Conservation (phyloP, 1,140 invertebrate species). For the Scaptomyza montana region DNA sequence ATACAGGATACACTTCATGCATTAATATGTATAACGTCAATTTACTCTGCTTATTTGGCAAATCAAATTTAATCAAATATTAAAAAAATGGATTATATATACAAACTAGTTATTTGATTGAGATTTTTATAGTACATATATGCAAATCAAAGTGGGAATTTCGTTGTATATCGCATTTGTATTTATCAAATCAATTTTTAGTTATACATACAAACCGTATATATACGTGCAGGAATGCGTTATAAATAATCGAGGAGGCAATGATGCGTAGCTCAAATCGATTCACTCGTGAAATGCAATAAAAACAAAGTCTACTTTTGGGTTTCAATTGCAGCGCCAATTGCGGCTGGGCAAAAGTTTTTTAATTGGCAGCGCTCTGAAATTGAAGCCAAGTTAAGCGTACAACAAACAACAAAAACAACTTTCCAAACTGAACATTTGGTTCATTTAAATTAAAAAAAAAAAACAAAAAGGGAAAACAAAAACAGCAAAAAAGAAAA, state of each 20-base stretch:
- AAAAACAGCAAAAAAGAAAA: not conserved
- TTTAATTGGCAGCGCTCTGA: slow-evolving; percentile 42
- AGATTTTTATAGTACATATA: not conserved
- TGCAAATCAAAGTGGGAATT: slow-evolving; percentile 9
- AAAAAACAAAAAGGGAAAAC: not conserved
- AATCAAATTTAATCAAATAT: not conserved
- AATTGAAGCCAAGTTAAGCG: slow-evolving; percentile 41
- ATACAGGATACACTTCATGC: slow-evolving; percentile 1
- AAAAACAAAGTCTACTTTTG: slow-evolving; percentile 34
- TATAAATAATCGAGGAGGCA: slow-evolving; percentile 27
- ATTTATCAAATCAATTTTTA: slow-evolving; percentile 2
- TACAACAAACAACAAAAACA: slow-evolving; percentile 28
- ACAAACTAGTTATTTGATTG: not conserved
- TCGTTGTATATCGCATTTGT: not conserved
- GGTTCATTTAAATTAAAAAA: slow-evolving; percentile 21
- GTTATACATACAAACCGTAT: not conserved
- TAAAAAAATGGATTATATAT: slow-evolving; percentile 3
- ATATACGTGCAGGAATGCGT: not conserved
- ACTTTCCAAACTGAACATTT: slow-evolving; percentile 23
- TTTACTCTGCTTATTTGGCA: slow-evolving; percentile 2
- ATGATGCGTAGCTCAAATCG: slow-evolving; percentile 31
- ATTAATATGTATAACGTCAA: slow-evolving; percentile 13
- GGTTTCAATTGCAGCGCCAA: slow-evolving; percentile 17
- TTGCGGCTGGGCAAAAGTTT: slow-evolving; percentile 27
- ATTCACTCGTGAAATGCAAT: slow-evolving; percentile 32